A percentile compares a stretch with the other conserved stretches of the same genome.
phyloP scores from a whole-genome alignment of 2,113 vertebrate species.

The Osmerus mordax region DNA sequence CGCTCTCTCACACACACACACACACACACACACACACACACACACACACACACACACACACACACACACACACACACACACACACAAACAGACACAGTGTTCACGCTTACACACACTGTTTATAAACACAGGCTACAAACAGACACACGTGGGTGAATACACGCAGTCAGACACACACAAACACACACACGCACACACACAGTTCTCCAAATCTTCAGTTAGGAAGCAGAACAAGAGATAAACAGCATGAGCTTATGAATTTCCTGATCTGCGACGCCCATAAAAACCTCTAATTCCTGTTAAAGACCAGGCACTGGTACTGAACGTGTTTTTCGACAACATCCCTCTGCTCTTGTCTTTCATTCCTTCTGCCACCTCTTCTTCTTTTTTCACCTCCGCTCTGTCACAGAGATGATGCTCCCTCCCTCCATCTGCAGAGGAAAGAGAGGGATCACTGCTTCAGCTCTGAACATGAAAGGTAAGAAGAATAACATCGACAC shows the following conservation, averaged over 20 bases:
- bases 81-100: not conserved
- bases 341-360: slow-evolving; percentile 35
- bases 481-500: slow-evolving; percentile 55
- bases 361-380: slow-evolving; percentile 63
- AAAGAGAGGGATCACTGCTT: slow-evolving; percentile 50
- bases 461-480: slow-evolving; percentile 71
- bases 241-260: no score
- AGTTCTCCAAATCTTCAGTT: no score
- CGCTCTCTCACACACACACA: slow-evolving; percentile 22
- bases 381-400: slow-evolving; percentile 59
- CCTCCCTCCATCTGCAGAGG: slow-evolving; percentile 31
- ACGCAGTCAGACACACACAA: not conserved
- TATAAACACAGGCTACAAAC: not conserved
- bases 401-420: slow-evolving; percentile 64
- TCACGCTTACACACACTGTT: not conserved
- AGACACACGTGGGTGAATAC: not conserved
- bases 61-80: slow-evolving; percentile 7
- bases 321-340: no score
- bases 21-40: slow-evolving; percentile 14
- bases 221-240: not conserved
- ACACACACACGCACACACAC: not conserved
- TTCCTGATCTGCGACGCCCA: no score
- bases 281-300: no score
- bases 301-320: no score
- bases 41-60: slow-evolving; percentile 25